These are phyloP conservation scores for Drosophila imparisetae DNA, from an alignment of 2,888 invertebrate species.

Conservation along the genomic window DNA sequence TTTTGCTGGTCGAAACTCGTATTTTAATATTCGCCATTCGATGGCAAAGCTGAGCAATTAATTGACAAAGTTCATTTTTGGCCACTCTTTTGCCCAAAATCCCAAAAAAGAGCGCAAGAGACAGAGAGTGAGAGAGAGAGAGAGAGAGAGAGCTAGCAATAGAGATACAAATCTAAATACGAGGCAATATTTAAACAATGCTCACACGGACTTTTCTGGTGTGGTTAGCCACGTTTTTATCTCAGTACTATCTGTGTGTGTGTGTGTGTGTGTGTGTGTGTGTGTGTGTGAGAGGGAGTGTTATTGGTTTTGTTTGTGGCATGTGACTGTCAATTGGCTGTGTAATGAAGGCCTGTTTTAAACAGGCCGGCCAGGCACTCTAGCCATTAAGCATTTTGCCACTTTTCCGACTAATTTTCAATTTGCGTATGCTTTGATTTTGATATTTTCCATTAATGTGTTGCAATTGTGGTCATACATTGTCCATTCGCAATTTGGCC, in stretches of 20 bases:
- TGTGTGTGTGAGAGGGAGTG: conserved; percentile 28
- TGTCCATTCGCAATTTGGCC: conserved; percentile 40
- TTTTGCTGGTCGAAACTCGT: conserved; percentile 44
- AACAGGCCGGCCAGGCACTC: conserved; percentile 52
- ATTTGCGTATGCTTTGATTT: conserved; percentile 62
- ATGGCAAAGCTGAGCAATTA: conserved; percentile 71
- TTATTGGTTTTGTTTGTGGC: conserved; percentile 68
- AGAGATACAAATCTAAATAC: conserved; percentile 38
- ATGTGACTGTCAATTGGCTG: conserved; percentile 75
- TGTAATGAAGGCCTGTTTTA: conserved; percentile 59
- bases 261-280: conserved; percentile 17
- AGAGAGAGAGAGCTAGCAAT: background rate
- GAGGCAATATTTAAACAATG: conserved; percentile 71
- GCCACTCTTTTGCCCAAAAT: conserved; percentile 37
- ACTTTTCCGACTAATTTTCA: conserved; percentile 50
- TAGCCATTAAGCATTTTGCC: conserved; percentile 42
- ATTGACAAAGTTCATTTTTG: conserved; percentile 79
- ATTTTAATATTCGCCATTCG: conserved; percentile 54
- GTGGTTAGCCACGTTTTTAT: conserved; percentile 61
- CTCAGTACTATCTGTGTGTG: conserved; percentile 41
- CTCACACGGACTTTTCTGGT: conserved; percentile 51
- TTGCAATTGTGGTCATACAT: conserved; percentile 20
- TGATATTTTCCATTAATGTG: conserved; percentile 8
- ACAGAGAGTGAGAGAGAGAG: background rate
- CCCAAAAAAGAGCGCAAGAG: background rate